Base-by-base conservation (phyloP, 1,140 invertebrate species). In the Drosophila willistoni region DNA sequence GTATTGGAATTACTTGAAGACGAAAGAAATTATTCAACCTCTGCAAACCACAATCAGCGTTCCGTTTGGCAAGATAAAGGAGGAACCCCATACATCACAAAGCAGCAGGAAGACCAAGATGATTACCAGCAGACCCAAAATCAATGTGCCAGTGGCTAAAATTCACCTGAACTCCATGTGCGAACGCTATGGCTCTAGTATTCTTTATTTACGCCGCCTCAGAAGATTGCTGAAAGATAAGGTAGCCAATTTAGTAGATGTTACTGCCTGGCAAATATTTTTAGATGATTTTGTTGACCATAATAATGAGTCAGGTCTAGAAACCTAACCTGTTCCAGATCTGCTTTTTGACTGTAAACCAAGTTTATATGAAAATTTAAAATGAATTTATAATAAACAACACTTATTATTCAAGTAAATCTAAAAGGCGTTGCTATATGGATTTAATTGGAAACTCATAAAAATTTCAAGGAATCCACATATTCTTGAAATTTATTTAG, bases 1-100 rank as follows among this genome's bases (percentile, higher is more conserved):
- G 1, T 86, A 71, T n/a, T 86, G 84, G 79, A 83, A 74, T 7
- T 89, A 64, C 6, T 55, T 86, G 3, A 79, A 74, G 51, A 73
- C 54, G 55, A 89, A 79, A 64, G 29, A 68, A 13, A 51, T 34
- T 0, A 68, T 83, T 17, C 57, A 73, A 17, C 84, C 66, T 9
- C 10, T 87, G 17, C 84, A 87, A 19, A 44, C 72, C 0, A 62
- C 62, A 7, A 76, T 79, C 1, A 55, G 17, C 1, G 82, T 71
- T 42, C 75, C 83, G 1, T 47, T 83, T 13, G 76, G 77, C 1
- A 79, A 87, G 68, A 61, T 83, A 36, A 79, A 77, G 59, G 79
- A 86, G 29, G 29, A 29, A 29, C 1, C 5, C 29, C 29, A 29
- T 3, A 1, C 29, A 29, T 6, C 29, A 83, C 71, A 71, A 55